phyloP scores from a whole-genome alignment of 2,888 invertebrate genomes.

The Drosophila setosimentum region DNA sequence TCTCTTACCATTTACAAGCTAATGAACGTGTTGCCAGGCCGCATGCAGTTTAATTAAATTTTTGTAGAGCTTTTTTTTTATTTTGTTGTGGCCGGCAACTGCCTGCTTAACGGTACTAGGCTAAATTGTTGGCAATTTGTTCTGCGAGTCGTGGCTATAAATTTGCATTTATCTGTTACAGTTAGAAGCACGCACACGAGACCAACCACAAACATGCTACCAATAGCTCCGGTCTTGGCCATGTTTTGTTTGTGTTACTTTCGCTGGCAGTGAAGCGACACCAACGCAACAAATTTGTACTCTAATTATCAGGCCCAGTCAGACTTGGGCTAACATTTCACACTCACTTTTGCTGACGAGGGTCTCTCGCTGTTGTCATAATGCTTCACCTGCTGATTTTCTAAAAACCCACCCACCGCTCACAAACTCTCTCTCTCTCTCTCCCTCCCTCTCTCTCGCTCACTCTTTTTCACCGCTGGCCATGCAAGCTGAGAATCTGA shows the following conservation, averaged over 20 bases:
- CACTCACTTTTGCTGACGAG: slow-evolving; percentile 71
- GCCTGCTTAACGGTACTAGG: slow-evolving; percentile 70
- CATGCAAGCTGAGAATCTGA: slow-evolving; percentile 68
- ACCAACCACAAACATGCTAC: slow-evolving; percentile 41
- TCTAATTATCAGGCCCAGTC: slow-evolving; percentile 67
- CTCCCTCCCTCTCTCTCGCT: not conserved
- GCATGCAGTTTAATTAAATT: slow-evolving; percentile 70
- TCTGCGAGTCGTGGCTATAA: slow-evolving; percentile 64
- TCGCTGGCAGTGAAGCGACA: slow-evolving; percentile 73
- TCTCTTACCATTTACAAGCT: slow-evolving; percentile 25
- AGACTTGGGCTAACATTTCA: slow-evolving; percentile 61
- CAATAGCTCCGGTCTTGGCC: slow-evolving; percentile 32
- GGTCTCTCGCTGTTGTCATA: slow-evolving; percentile 57
- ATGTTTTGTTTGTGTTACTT: slow-evolving; percentile 54
- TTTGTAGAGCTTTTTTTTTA: slow-evolving; percentile 34
- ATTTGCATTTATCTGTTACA: slow-evolving; percentile 78
- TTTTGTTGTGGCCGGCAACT: slow-evolving; percentile 12
- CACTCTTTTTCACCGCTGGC: slow-evolving; percentile 30
- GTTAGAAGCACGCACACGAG: slow-evolving; percentile 67
- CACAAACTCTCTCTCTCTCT: slow-evolving; percentile 1
- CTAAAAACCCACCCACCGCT: slow-evolving; percentile 8
- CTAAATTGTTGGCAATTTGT: slow-evolving; percentile 79
- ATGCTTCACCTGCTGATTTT: slow-evolving; percentile 52
- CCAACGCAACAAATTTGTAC: slow-evolving; percentile 70
- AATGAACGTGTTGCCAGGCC: slow-evolving; percentile 61